Evolutionary conservation across 2,888 invertebrate genomes (phyloP), one percentile per base, ranked within the genome.

Genomic region (Gryllus longicercus): DNA sequence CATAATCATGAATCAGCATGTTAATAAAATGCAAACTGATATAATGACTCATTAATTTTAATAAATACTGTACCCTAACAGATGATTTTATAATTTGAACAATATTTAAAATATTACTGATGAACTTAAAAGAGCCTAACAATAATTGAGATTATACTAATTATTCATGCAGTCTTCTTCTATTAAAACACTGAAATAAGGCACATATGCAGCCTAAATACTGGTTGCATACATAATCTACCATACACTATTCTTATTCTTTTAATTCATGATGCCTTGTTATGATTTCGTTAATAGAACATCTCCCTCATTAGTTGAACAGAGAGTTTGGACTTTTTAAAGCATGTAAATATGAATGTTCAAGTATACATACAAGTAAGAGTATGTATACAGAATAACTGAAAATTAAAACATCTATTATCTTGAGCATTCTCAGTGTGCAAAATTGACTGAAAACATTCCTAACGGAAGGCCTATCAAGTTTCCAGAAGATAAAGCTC

Each of bases 171-270:
- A 63, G 63, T 63, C 63, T 63, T 63, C n/a, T 63, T 63, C 63
- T 63, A 63, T 14, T 63, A 63, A 63, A 63, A 63, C 63, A 63
- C 63, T 63, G 63, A 63, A 63, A 63, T 63, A 63, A 63, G 63
- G 63, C 63, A 63, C 63, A 63, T 63, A 63, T 63, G 63, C 63
- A 63, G 63, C 63, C 63, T 63, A 63, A 63, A 63, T 63, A 63
- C n/a, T 14, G 63, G 63, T 18, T 63, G 63, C 63, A 63, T 63
- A 63, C 63, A 63, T 63, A 63, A 63, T 63, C 63, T 63, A 63
- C 63, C 63, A 63, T 63, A 63, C 63, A 63, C 63, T 63, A 63
- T 63, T 63, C 63, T 63, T 63, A 63, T 63, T 63, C 63, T 63
- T 63, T 63, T 63, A 63, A n/a, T 63, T 63, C 63, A 18, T 63